phyloP scores from a whole-genome alignment of 2,113 vertebrate species.

The Prionailurus viverrinus region DNA sequence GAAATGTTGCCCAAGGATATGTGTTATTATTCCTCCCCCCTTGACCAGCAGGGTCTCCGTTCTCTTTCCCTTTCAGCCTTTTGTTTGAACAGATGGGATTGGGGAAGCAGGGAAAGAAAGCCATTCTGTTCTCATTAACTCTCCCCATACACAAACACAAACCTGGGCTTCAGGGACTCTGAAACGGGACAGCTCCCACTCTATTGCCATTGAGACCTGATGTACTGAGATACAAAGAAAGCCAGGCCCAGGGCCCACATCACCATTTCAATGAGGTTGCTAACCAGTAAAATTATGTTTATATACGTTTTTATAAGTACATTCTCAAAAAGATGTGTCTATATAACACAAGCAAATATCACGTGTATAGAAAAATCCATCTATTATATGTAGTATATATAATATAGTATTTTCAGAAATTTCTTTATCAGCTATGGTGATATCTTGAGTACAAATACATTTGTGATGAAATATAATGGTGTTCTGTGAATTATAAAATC shows the following conservation, averaged over 20 bases:
- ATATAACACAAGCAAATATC: background rate
- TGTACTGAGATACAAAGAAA: constrained; percentile 84
- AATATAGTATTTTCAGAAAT: background rate
- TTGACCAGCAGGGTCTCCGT: constrained; percentile 92
- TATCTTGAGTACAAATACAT: background rate
- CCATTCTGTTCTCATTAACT: constrained; percentile 92
- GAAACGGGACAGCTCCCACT: constrained; percentile 85
- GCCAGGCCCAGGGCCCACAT: constrained; percentile 42
- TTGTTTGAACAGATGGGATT: constrained; percentile 93
- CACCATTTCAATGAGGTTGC: constrained; percentile 27
- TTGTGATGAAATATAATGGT: background rate
- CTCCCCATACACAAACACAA: constrained; percentile 90
- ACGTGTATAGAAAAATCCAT: background rate
- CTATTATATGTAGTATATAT: background rate
- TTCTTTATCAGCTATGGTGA: background rate
- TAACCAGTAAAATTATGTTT: background rate
- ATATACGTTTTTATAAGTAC: background rate
- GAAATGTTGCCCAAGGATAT: constrained; percentile 92
- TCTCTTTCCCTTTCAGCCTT: constrained; percentile 91
- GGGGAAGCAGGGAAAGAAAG: constrained; percentile 89
- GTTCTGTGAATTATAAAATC: background rate
- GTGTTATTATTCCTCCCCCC: constrained; percentile 91
- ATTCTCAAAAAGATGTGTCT: background rate
- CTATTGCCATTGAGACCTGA: constrained; percentile 83
- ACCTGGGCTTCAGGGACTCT: constrained; percentile 88